Evolutionary conservation across 2,888 invertebrate species (phyloP).

Genomic region (Polydrusus pterygomalis): DNA sequence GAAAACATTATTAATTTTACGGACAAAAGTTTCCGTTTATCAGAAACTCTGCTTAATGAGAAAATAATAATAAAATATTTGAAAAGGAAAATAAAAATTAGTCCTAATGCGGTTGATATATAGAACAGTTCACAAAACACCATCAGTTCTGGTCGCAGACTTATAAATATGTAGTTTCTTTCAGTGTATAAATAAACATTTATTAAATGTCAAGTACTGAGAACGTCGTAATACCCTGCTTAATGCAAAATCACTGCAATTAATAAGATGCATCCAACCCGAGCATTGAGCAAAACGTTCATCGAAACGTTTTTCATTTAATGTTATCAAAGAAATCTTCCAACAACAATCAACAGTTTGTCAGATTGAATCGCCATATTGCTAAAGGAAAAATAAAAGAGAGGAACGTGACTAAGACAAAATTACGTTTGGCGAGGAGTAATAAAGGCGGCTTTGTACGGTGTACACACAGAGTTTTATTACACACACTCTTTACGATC

Average conservation of each 20-base stretch:
- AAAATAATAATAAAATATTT: too few species aligned
- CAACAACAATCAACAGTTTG: conserved; percentile 33
- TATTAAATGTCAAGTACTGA: too few species aligned
- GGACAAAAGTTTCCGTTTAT: too few species aligned
- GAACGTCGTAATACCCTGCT: background rate
- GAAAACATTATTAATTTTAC: too few species aligned
- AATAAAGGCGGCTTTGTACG: conserved; percentile 61
- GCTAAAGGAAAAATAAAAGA: conserved; percentile 34
- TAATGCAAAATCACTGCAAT: conserved; percentile 18
- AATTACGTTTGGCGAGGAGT: conserved; percentile 61
- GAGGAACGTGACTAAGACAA: conserved; percentile 60
- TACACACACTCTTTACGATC: conserved; percentile 69
- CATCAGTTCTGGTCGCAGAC: too few species aligned
- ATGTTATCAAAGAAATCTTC: conserved; percentile 14
- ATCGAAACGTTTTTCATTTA: conserved; percentile 14
- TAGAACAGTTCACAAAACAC: too few species aligned
- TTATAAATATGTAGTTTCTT: too few species aligned
- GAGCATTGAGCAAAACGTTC: conserved; percentile 4
- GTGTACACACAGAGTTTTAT: conserved; percentile 65
- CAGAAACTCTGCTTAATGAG: too few species aligned
- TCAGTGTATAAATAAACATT: too few species aligned
- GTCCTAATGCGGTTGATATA: too few species aligned
- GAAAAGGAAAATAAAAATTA: too few species aligned
- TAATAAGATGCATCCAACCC: background rate
- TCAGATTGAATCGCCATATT: conserved; percentile 32